phyloP scores from a whole-genome alignment of 1,140 invertebrate species.

The Pantala flavescens region DNA sequence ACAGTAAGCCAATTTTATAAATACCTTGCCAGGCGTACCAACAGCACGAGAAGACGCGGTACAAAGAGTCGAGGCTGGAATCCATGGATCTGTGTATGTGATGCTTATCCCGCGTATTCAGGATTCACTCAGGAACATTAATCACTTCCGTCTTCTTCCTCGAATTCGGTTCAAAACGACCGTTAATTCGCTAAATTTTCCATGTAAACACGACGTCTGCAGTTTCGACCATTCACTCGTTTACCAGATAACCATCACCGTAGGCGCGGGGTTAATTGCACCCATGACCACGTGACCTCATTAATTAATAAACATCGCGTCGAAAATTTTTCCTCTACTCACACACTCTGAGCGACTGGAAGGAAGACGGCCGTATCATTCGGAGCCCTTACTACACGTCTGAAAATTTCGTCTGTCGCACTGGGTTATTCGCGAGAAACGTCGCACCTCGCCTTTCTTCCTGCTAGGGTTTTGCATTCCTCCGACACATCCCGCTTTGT shows the following conservation, averaged over 20 bases:
- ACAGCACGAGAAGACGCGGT: neutral
- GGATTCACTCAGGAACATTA: neutral
- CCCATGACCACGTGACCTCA: neutral
- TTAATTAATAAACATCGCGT: neutral
- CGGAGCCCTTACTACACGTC: no score
- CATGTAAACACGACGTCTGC: no score
- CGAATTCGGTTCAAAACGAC: no score
- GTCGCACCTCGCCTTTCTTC: neutral
- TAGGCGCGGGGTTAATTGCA: neutral
- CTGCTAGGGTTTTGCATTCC: neutral
- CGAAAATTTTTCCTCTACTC: neutral
- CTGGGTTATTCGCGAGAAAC: no score
- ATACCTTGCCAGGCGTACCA: slow-evolving; percentile 17
- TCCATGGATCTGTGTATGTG: slow-evolving; percentile 16
- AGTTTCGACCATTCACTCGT: neutral
- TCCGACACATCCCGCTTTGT: neutral
- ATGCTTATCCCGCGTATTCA: neutral
- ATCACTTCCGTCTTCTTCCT: neutral
- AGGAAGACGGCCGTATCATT: no score
- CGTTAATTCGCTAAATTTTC: no score
- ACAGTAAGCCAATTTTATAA: neutral
- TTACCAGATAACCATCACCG: neutral
- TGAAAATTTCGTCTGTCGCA: no score
- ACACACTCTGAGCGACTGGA: no score
- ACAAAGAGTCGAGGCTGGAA: slow-evolving; percentile 12